Evolutionary conservation across 2,888 invertebrate genomes (phyloP).

Genomic region (Baccha elongata): DNA sequence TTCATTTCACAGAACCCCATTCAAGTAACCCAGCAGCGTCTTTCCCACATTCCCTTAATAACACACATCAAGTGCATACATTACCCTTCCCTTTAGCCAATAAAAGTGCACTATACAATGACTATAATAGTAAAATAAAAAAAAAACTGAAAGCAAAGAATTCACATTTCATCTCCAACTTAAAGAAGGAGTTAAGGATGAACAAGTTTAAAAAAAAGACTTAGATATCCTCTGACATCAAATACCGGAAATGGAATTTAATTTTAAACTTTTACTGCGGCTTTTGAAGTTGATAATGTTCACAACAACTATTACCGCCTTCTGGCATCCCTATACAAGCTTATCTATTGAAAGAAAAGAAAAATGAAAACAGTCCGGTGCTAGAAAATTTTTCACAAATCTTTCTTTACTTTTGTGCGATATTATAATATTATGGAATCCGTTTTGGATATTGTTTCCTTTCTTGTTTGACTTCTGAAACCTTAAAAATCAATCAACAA

Average conservation of each 20-base stretch:
- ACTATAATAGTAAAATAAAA: neutral
- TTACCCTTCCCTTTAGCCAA: slow-evolving; percentile 21
- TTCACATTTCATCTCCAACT: neutral
- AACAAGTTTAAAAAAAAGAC: neutral
- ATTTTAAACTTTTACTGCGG: slow-evolving; percentile 65
- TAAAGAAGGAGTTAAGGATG: neutral
- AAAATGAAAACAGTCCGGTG: slow-evolving; percentile 29
- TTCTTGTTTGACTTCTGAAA: too few relatives aligned
- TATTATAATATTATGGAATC: too few relatives aligned
- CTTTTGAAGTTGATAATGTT: slow-evolving; percentile 51
- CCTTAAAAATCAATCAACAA: too few relatives aligned
- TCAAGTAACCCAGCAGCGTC: neutral
- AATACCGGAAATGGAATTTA: slow-evolving; percentile 67
- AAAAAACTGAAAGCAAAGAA: slow-evolving; percentile 3
- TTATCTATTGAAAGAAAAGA: neutral
- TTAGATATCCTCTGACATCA: slow-evolving; percentile 34
- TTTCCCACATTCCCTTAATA: slow-evolving; percentile 2
- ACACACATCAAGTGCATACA: neutral
- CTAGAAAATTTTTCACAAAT: too few relatives aligned
- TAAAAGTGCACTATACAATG: slow-evolving; percentile 38
- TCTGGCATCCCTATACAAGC: too few relatives aligned
- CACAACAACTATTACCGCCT: neutral
- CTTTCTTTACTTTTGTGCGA: too few relatives aligned
- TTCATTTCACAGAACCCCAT: slow-evolving; percentile 10
- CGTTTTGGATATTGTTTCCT: too few relatives aligned